Evolutionary conservation across 2,888 invertebrate species (phyloP).

Genomic region (Cyclophora albipunctata): DNA sequence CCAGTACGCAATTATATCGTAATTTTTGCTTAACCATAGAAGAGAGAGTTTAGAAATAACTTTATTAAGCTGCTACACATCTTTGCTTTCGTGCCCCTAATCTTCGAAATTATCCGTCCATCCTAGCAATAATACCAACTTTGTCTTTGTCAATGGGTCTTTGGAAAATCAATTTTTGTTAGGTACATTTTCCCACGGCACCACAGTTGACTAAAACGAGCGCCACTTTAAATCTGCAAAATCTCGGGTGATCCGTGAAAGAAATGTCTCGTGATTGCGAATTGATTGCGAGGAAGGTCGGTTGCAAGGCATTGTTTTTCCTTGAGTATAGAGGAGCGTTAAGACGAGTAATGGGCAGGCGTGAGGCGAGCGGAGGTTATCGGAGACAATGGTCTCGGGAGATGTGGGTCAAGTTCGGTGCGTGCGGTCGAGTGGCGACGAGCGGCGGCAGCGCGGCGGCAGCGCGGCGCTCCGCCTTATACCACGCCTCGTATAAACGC

Average conservation of each 20-base stretch:
- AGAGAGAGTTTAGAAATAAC: too few relatives aligned
- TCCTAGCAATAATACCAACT: too few relatives aligned
- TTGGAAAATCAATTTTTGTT: too few relatives aligned
- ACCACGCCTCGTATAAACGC: slow-evolving; percentile 17
- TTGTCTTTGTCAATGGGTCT: too few relatives aligned
- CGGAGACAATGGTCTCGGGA: slow-evolving; percentile 58
- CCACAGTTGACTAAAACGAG: too few relatives aligned
- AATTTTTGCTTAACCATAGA: too few relatives aligned
- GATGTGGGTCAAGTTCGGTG: slow-evolving; percentile 68
- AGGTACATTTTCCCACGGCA: too few relatives aligned
- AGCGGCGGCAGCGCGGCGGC: slow-evolving; percentile 12
- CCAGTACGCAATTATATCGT: too few relatives aligned
- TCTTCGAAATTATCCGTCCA: too few relatives aligned
- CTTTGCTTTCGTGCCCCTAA: too few relatives aligned
- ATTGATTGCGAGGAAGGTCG: slow-evolving; percentile 19
- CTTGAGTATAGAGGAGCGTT: slow-evolving; percentile 26
- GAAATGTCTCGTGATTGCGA: slow-evolving; percentile 10
- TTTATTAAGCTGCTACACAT: too few relatives aligned
- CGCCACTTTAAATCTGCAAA: neutral
- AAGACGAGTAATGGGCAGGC: slow-evolving; percentile 34
- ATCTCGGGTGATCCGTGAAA: slow-evolving; percentile 5
- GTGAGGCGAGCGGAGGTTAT: slow-evolving; percentile 44
- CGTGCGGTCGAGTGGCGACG: slow-evolving; percentile 40
- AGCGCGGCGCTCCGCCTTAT: slow-evolving; percentile 32
- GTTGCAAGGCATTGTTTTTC: slow-evolving; percentile 25